A percentile compares a stretch with the other conserved stretches of the same genome.
phyloP scores from a whole-genome alignment of 2,113 vertebrate species.

The Ciconia stormi region DNA sequence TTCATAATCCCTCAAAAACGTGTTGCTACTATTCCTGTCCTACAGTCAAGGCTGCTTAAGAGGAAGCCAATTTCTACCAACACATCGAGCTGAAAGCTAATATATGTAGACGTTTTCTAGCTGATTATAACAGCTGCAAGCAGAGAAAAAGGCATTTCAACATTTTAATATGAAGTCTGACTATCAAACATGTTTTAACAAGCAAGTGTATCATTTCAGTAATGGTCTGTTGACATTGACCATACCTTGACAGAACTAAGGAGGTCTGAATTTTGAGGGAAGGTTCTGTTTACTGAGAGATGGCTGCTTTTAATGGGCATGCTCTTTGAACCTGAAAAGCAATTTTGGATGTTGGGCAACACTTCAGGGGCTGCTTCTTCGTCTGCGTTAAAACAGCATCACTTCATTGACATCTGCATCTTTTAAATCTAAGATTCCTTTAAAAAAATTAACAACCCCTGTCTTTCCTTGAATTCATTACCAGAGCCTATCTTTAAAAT shows the following conservation, averaged over 20 bases:
- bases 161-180: neutral
- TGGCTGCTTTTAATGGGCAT: neutral
- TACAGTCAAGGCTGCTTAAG: neutral
- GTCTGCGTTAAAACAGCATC: neutral
- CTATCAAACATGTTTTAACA: neutral
- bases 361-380: neutral
- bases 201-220: neutral
- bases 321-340: neutral
- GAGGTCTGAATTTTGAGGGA: neutral
- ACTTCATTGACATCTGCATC: neutral
- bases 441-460: neutral
- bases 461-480: neutral
- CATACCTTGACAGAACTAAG: neutral
- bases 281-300: neutral
- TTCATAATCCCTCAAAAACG: neutral
- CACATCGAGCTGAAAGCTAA: neutral
- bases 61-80: neutral
- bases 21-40: neutral
- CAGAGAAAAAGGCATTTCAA: neutral
- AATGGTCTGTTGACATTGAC: neutral
- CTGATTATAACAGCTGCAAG: neutral
- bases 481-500: neutral
- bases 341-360: neutral
- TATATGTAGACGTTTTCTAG: neutral
- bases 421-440: neutral